Conservation (phyloP, 2,888 invertebrate species). For the Mayetiola destructor region DNA sequence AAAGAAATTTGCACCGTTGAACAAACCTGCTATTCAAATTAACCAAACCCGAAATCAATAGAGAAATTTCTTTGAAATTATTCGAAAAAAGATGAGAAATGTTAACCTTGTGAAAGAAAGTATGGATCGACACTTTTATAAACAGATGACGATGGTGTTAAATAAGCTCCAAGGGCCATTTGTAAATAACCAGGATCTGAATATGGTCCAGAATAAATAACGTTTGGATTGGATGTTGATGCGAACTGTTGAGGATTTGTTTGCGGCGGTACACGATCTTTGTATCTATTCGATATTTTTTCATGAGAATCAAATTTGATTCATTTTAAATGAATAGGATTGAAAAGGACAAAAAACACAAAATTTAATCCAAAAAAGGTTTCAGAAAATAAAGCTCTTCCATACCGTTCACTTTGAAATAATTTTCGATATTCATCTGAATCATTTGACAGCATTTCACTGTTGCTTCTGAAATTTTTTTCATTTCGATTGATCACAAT, state of each 20-base stretch:
- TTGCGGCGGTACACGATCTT: constrained; percentile 15
- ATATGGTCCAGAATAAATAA: constrained; percentile 32
- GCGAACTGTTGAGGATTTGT: constrained; percentile 14
- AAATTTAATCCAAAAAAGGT: too few species aligned
- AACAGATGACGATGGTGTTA: constrained; percentile 45
- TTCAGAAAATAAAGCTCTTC: background rate
- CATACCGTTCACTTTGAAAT: constrained; percentile 30
- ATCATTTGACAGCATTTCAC: constrained; percentile 18
- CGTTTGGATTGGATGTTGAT: constrained; percentile 21
- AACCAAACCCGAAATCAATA: background rate
- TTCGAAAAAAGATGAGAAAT: background rate
- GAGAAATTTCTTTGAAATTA: background rate
- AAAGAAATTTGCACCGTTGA: constrained; percentile 33
- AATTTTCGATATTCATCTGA: constrained; percentile 33
- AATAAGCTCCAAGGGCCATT: constrained; percentile 53
- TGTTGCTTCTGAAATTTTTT: constrained; percentile 18
- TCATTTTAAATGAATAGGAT: too few species aligned
- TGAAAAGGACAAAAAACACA: too few species aligned
- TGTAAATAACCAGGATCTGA: constrained; percentile 46
- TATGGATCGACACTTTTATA: constrained; percentile 59
- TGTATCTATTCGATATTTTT: constrained; percentile 1
- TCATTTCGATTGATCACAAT: constrained; percentile 18
- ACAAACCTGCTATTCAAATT: constrained; percentile 25
- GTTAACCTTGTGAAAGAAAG: constrained; percentile 51
- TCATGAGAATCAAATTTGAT: background rate